Evolutionary conservation across 2,113 vertebrate species (phyloP), one percentile per base, ranked within the genome.

Genomic region (Axis porcinus): DNA sequence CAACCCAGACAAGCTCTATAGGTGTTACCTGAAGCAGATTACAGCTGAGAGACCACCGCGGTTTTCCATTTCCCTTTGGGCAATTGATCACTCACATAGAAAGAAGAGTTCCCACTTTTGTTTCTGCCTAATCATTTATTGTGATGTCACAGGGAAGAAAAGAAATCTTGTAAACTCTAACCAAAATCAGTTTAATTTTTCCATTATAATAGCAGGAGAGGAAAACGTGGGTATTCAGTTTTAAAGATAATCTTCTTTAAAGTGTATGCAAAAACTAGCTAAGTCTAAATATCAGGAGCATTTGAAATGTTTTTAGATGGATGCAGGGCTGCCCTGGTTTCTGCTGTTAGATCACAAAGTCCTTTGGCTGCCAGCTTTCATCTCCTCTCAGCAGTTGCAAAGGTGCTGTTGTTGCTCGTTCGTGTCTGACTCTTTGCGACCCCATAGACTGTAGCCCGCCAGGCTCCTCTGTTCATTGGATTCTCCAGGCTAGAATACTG

Each of bases 101-200:
- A 64, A 10, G 67, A 67, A 91, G 87, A 78, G 28, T 6, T 30
- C 40, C 47, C 33, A 3, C 57, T 81, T 96, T 89, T 28, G n/a
- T 94, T 89, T 92, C 91, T 97, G 82, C 78, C 60, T 88, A 36
- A 96, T 93, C 76, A 40, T 23, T 91, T 86, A 89, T 30, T 64
- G 67, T 86, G 47, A 83, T 52, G 94, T 82, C 10, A 0, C 92
- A 79, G 45, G 81, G 82, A 43, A 91, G 92, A 55, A 78, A 89
- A 93, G 89, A 82, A 91, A 94, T 95, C 91, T 79, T 60, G 82
- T 83, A 93, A 86, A 97, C 55, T 79, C 78, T 54, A 87, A 78
- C 89, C 96, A 87, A 90, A 85, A 76, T 94, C 81, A 33, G 84
- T 94, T 96, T 82, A 33, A 64, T 47, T 94, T 94, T 79, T 84